A percentile compares a stretch with the other conserved stretches of the same genome.
Evolutionary conservation across 2,797 vertebrate species (phyloP).

Genomic region (Ambastaia sidthimunki): DNA sequence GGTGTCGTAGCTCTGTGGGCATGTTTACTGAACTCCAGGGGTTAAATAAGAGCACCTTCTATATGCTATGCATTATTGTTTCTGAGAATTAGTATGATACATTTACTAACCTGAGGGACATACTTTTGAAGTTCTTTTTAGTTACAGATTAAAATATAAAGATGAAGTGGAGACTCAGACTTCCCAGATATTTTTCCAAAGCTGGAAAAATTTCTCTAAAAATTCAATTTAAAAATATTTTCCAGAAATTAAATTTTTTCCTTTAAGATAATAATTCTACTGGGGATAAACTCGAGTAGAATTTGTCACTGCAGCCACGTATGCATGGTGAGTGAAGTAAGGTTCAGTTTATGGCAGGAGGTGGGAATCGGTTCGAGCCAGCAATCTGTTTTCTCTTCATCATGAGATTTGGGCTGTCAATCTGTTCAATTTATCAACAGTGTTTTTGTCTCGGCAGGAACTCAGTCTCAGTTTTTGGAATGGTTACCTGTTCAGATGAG

Average conservation of each 20-base stretch:
- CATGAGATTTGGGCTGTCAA: slow-evolving; percentile 32
- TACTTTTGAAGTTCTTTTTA: not conserved
- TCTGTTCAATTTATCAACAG: slow-evolving; percentile 28
- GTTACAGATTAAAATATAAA: not conserved
- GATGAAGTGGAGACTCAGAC: not conserved
- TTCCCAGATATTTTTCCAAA: too few relatives aligned
- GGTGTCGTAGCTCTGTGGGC: not conserved
- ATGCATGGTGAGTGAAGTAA: slow-evolving; percentile 30
- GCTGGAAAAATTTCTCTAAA: too few relatives aligned
- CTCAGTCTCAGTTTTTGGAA: slow-evolving; percentile 29
- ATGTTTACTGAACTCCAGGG: not conserved
- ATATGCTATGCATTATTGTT: not conserved
- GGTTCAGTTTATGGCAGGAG: slow-evolving; percentile 51
- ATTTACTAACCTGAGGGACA: not conserved
- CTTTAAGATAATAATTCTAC: too few relatives aligned
- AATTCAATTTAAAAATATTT: not conserved
- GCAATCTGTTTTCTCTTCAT: slow-evolving; percentile 33
- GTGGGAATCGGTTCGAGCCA: slow-evolving; percentile 35
- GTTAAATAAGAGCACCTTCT: not conserved
- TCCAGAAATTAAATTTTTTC: too few relatives aligned
- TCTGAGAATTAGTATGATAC: not conserved
- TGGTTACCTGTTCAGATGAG: not conserved
- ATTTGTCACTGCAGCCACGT: slow-evolving; percentile 50
- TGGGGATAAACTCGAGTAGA: not conserved
- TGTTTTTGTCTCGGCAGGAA: slow-evolving; percentile 21